A percentile compares a stretch with the other conserved stretches of the same genome.
These are phyloP conservation scores for cattle (Bos taurus) DNA, from an alignment of 2,113 vertebrate species.

Conservation along the genomic window DNA sequence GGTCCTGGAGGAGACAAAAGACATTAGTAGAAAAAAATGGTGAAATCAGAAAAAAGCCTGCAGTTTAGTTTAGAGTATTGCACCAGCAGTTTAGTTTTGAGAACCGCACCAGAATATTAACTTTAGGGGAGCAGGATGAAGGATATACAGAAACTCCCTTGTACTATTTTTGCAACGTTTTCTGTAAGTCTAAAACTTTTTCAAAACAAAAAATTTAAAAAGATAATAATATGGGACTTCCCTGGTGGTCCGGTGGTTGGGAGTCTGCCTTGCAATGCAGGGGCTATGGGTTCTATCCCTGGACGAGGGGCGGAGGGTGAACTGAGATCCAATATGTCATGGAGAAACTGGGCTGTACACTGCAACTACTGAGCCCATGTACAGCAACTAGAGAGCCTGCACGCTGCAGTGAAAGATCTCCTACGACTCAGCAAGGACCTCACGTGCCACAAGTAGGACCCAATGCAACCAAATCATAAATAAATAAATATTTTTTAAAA, in stretches of 20 bases:
- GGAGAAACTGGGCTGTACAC: background rate
- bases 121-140: background rate
- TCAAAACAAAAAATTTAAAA: background rate
- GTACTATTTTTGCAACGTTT: background rate
- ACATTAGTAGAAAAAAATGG: background rate
- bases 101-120: background rate
- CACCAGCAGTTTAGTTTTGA: background rate
- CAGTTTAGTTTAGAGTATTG: background rate
- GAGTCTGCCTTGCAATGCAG: background rate
- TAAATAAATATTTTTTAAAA: background rate
- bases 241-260: background rate
- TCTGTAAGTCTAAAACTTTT: background rate
- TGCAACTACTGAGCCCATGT: fast-evolving
- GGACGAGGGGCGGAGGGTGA: fast-evolving
- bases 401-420: background rate
- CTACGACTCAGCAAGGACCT: background rate
- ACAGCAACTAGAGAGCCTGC: background rate
- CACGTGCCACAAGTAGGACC: background rate
- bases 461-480: background rate
- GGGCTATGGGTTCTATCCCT: background rate
- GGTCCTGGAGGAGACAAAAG: background rate
- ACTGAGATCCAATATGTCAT: background rate
- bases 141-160: background rate
- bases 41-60: background rate
- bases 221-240: background rate